These are phyloP conservation scores for Orycteropus afer DNA, from an alignment of 2,113 vertebrate species.

Conservation along the genomic window DNA sequence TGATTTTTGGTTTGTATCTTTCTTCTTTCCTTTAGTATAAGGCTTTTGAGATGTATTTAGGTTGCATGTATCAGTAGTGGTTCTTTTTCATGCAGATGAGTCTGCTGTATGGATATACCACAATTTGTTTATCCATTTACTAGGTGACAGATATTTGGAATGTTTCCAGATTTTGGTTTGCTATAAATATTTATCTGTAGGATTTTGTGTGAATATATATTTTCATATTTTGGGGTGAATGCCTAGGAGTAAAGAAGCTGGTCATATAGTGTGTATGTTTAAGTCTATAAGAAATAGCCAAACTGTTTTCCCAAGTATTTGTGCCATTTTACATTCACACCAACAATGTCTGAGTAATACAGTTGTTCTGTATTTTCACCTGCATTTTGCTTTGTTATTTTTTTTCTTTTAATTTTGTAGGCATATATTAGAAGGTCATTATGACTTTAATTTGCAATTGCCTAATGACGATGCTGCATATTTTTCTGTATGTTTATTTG, in stretches of 20 bases:
- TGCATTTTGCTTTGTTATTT: neutral
- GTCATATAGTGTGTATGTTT: neutral
- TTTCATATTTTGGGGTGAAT: neutral
- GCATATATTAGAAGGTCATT: neutral
- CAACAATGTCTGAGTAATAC: neutral
- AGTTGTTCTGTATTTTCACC: neutral
- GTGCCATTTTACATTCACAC: neutral
- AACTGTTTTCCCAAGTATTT: neutral
- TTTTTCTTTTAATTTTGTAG: neutral
- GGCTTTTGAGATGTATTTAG: neutral
- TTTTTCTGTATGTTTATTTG: constrained; percentile 33
- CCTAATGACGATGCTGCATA: neutral
- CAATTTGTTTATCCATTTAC: neutral
- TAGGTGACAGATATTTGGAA: neutral
- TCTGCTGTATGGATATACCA: neutral
- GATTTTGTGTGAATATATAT: neutral
- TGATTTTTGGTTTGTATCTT: neutral
- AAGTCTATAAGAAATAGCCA: neutral
- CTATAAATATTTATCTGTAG: neutral
- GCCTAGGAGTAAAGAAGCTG: constrained; percentile 2
- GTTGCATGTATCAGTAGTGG: neutral
- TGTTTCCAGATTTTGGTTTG: constrained; percentile 8
- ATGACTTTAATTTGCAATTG: neutral
- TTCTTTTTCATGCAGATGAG: neutral
- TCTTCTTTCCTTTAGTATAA: neutral